These are phyloP conservation scores for Lordiphosa mommai DNA, from an alignment of 1,140 invertebrate species.

Conservation along the genomic window DNA sequence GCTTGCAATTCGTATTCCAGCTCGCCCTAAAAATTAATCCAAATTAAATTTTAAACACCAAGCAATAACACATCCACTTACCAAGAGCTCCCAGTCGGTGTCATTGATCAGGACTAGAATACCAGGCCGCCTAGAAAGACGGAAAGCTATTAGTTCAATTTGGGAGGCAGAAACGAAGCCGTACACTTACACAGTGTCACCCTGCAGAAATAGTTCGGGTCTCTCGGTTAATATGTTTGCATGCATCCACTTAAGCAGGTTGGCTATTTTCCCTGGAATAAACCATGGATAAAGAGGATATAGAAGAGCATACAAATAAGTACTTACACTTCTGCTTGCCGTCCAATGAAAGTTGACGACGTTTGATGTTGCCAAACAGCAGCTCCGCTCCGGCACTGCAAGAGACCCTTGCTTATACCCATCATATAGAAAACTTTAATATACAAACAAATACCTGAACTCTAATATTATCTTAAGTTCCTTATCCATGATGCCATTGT, in stretches of 20 bases:
- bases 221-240: constrained; percentile 92
- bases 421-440: background rate
- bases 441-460: constrained; percentile 46
- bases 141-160: constrained; percentile 23
- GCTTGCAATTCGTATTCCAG: constrained; percentile 81
- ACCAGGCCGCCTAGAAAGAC: constrained; percentile 87
- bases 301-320: constrained; percentile 2
- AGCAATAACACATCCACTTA: constrained; percentile 78
- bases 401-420: background rate
- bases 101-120: constrained; percentile 96
- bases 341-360: constrained; percentile 84
- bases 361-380: constrained; percentile 91
- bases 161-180: background rate
- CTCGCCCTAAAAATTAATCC: constrained; percentile 77
- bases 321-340: constrained; percentile 80
- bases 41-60: too few species aligned
- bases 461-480: constrained; percentile 66
- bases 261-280: constrained; percentile 86
- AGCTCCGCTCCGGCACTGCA: constrained; percentile 92
- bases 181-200: constrained; percentile 86
- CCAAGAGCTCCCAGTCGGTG: constrained; percentile 94
- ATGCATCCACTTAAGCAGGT: constrained; percentile 89
- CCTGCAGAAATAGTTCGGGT: constrained; percentile 94
- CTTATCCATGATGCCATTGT: constrained; percentile 14
- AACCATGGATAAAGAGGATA: constrained; percentile 1